phyloP scores from a whole-genome alignment of 1,140 invertebrate genomes.

The Scylla paramamosain region DNA sequence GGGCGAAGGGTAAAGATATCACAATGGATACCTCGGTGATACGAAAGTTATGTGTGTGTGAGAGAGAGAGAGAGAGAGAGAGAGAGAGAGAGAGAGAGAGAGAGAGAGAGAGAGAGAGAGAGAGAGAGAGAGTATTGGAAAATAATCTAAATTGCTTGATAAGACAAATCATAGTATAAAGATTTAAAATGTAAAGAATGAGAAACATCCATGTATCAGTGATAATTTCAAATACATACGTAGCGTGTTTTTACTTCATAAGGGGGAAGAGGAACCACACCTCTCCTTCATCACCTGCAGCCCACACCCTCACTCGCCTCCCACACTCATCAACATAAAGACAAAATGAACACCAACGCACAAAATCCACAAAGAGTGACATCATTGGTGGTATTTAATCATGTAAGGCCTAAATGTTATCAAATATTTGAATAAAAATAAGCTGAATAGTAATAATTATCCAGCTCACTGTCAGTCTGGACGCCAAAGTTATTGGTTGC shows the following conservation, averaged over 20 bases:
- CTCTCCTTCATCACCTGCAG: not conserved
- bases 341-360: too few relatives aligned
- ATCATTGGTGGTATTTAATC: too few relatives aligned
- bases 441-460: not conserved
- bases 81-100: slow-evolving; percentile 20
- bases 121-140: not conserved
- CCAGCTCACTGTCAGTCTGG: not conserved
- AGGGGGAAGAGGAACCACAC: too few relatives aligned
- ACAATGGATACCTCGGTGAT: slow-evolving; percentile 11
- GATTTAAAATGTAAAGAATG: too few relatives aligned
- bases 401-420: too few relatives aligned
- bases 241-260: too few relatives aligned
- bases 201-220: too few relatives aligned
- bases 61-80: not conserved
- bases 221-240: too few relatives aligned
- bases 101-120: slow-evolving; percentile 23
- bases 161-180: not conserved
- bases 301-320: not conserved
- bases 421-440: too few relatives aligned
- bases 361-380: too few relatives aligned
- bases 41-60: not conserved
- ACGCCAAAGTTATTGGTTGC: not conserved
- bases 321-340: too few relatives aligned
- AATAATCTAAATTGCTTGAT: not conserved
- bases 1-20: slow-evolving; percentile 20